A percentile compares a stretch with the other conserved stretches of the same genome.
These are phyloP conservation scores for Trialeurodes vaporariorum DNA, from an alignment of 1,140 invertebrate species.

Conservation along the genomic window DNA sequence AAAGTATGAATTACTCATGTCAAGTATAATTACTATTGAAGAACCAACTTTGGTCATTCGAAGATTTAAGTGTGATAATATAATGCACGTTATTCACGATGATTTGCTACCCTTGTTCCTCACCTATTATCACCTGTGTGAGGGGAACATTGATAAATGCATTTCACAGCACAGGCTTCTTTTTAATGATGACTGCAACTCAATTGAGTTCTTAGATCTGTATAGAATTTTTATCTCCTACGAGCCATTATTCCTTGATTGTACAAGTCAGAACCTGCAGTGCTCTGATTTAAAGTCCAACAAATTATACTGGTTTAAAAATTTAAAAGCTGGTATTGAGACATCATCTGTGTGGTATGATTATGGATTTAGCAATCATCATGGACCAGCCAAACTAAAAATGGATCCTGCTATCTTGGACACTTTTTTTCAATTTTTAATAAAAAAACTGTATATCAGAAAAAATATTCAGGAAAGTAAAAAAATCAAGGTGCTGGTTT, in stretches of 20 bases:
- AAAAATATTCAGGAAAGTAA: not conserved
- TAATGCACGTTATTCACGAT: slow-evolving; percentile 47
- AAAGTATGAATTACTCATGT: not conserved
- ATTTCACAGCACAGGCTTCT: slow-evolving; percentile 17
- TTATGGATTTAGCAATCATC: slow-evolving; percentile 39
- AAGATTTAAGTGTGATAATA: slow-evolving; percentile 43
- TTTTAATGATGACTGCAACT: not conserved
- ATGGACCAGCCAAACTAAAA: slow-evolving; percentile 30
- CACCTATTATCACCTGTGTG: slow-evolving; percentile 31
- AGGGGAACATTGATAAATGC: slow-evolving; percentile 27
- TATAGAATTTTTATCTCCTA: not conserved
- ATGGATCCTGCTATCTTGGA: not conserved
- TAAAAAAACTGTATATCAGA: not conserved
- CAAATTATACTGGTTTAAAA: slow-evolving; percentile 33
- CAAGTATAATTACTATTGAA: slow-evolving; percentile 7
- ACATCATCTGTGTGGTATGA: slow-evolving; percentile 38
- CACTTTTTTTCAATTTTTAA: not conserved
- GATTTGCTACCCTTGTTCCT: slow-evolving; percentile 40
- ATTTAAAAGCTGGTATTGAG: slow-evolving; percentile 34
- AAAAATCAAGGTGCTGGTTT: slow-evolving; percentile 24
- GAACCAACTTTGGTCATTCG: slow-evolving; percentile 19
- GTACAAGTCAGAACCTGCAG: not conserved
- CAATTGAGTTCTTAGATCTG: not conserved
- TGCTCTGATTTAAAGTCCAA: not conserved
- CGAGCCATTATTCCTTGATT: not conserved